Conservation (phyloP, 2,888 invertebrate species). For the Platerodrilus igneus region DNA sequence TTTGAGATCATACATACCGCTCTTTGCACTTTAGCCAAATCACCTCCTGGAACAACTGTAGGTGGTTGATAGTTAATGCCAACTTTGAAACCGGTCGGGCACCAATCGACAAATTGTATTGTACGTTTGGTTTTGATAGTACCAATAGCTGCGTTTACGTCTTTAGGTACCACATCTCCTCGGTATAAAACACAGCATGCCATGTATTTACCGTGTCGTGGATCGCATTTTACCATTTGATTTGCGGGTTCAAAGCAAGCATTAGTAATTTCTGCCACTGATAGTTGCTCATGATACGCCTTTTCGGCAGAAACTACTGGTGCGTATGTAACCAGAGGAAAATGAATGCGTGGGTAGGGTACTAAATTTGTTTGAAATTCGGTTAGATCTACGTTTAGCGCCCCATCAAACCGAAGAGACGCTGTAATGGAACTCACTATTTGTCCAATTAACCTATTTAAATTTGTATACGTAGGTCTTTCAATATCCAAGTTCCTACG, state of each 20-base stretch:
- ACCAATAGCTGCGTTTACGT: conserved; percentile 55
- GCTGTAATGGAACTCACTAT: conserved; percentile 58
- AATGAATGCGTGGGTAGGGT: conserved; percentile 60
- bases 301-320: conserved; percentile 57
- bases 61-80: conserved; percentile 52
- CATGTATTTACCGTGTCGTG: conserved; percentile 52
- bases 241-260: conserved; percentile 60
- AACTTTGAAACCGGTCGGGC: conserved; percentile 43
- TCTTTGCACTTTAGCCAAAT: conserved; percentile 84
- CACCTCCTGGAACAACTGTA: conserved; percentile 50
- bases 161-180: conserved; percentile 46
- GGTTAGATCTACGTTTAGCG: conserved; percentile 56
- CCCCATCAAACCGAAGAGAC: conserved; percentile 57
- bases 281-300: conserved; percentile 55
- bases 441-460: conserved; percentile 58
- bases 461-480: conserved; percentile 59
- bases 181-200: conserved; percentile 55
- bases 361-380: conserved; percentile 58
- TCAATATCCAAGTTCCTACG: conserved; percentile 57
- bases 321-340: conserved; percentile 55
- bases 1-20: conserved; percentile 91
- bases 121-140: conserved; percentile 56
- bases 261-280: conserved; percentile 58
- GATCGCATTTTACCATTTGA: conserved; percentile 57
- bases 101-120: conserved; percentile 35